phyloP scores from a whole-genome alignment of 2,113 vertebrate species.

The Hypanus sabinus region DNA sequence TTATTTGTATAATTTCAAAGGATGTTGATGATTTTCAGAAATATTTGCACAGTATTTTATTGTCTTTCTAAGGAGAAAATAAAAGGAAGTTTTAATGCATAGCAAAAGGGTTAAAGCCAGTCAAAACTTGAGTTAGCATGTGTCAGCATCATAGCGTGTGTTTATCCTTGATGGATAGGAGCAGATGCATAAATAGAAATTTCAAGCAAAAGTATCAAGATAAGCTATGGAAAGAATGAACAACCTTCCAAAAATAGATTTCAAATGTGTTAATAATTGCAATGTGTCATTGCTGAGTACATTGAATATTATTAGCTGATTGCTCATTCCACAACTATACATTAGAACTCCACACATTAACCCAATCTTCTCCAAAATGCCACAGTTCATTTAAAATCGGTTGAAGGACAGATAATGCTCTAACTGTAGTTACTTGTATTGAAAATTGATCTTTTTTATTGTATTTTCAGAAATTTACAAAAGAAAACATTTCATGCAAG shows the following conservation, averaged over 20 bases:
- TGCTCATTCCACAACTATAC: background rate
- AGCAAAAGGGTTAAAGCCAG: background rate
- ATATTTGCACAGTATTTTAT: background rate
- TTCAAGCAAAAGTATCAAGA: background rate
- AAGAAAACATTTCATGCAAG: background rate
- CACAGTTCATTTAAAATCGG: background rate
- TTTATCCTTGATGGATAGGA: background rate
- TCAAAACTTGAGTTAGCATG: background rate
- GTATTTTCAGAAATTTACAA: background rate
- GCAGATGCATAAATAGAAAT: background rate
- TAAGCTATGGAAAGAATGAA: background rate
- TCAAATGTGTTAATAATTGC: conserved; percentile 6
- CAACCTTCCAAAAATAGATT: background rate
- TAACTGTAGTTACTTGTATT: background rate
- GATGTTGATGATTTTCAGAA: background rate
- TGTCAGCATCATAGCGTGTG: background rate
- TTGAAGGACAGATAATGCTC: background rate
- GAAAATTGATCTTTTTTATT: background rate
- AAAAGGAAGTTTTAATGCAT: background rate
- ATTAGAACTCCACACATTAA: background rate
- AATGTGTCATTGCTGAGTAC: background rate
- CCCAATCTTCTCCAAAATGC: background rate
- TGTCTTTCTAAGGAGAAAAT: background rate
- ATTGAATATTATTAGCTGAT: conserved; percentile 19
- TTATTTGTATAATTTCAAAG: background rate